phyloP scores from a whole-genome alignment of 2,113 vertebrate genomes.

The Rallus limicola region DNA sequence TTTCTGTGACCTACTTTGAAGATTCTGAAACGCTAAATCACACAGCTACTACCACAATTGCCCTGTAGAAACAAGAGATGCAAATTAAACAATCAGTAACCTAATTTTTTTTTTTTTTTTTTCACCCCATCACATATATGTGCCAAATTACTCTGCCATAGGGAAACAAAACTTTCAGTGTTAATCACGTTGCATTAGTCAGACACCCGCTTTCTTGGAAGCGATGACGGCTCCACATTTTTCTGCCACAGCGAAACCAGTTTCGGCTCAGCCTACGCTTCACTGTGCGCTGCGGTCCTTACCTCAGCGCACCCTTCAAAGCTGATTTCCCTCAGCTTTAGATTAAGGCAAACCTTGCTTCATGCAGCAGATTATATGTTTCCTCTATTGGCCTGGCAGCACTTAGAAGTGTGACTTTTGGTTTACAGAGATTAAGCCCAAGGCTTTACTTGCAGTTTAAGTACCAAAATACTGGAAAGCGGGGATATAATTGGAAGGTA shows the following conservation, averaged over 20 bases:
- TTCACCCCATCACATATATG: not conserved
- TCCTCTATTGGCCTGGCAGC: slow-evolving; percentile 16
- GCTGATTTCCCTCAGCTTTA: slow-evolving; percentile 53
- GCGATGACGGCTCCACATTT: not conserved
- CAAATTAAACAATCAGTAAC: not conserved
- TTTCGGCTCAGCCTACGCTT: not conserved
- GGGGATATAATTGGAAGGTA: not conserved
- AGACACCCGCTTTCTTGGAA: not conserved
- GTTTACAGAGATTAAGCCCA: slow-evolving; percentile 1
- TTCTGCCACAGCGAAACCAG: not conserved
- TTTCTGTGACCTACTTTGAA: slow-evolving; percentile 1
- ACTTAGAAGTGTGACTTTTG: slow-evolving; percentile 28
- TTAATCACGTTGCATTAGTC: not conserved
- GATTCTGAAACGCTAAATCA: not conserved
- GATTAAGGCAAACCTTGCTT: slow-evolving; percentile 55
- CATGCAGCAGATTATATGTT: slow-evolving; percentile 31
- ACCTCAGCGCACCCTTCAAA: slow-evolving; percentile 56
- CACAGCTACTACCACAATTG: not conserved
- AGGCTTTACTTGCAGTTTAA: slow-evolving; percentile 6
- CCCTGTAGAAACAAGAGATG: not conserved
- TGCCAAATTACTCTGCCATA: not conserved
- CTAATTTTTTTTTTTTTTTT: not conserved
- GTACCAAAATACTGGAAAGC: not conserved
- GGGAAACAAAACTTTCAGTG: not conserved
- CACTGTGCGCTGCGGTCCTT: not conserved